Conservation (phyloP, 2,888 invertebrate genomes). For the Aquatica leii region DNA sequence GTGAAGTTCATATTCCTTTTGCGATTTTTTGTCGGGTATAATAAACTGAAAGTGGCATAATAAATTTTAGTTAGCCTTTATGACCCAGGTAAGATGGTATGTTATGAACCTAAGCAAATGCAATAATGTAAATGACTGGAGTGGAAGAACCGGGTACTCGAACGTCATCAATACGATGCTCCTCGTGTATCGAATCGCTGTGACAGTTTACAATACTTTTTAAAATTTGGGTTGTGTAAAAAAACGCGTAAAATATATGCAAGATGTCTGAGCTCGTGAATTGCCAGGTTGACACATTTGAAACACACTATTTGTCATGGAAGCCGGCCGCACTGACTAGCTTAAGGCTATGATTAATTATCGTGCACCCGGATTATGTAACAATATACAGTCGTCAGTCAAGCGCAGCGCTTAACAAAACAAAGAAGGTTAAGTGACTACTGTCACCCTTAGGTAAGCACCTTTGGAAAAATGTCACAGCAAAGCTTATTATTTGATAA, state of each 20-base stretch:
- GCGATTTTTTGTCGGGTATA: slow-evolving; percentile 32
- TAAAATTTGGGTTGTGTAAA: slow-evolving; percentile 45
- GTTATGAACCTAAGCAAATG: slow-evolving; percentile 41
- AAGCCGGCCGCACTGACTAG: slow-evolving; percentile 52
- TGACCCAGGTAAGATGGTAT: slow-evolving; percentile 30
- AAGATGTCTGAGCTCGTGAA: slow-evolving; percentile 48
- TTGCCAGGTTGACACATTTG: slow-evolving; percentile 55
- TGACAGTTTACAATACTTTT: slow-evolving; percentile 54
- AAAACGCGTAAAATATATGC: slow-evolving; percentile 52
- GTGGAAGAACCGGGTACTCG: slow-evolving; percentile 42
- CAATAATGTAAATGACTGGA: slow-evolving; percentile 38
- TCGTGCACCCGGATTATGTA: slow-evolving; percentile 54
- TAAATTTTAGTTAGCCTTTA: slow-evolving; percentile 38
- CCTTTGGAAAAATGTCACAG: slow-evolving; percentile 28
- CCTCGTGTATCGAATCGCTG: slow-evolving; percentile 49
- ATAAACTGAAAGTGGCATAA: slow-evolving; percentile 40
- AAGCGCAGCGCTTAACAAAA: slow-evolving; percentile 50
- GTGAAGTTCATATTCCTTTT: slow-evolving; percentile 39
- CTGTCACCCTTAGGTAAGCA: slow-evolving; percentile 32
- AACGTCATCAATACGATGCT: slow-evolving; percentile 46
- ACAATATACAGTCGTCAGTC: slow-evolving; percentile 49
- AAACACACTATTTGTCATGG: slow-evolving; percentile 58
- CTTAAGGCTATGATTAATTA: slow-evolving; percentile 55
- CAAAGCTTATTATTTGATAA: slow-evolving; percentile 5
- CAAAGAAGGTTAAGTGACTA: slow-evolving; percentile 53